Conservation (phyloP, 2,113 vertebrate species). For the Ceyx melanurus region DNA sequence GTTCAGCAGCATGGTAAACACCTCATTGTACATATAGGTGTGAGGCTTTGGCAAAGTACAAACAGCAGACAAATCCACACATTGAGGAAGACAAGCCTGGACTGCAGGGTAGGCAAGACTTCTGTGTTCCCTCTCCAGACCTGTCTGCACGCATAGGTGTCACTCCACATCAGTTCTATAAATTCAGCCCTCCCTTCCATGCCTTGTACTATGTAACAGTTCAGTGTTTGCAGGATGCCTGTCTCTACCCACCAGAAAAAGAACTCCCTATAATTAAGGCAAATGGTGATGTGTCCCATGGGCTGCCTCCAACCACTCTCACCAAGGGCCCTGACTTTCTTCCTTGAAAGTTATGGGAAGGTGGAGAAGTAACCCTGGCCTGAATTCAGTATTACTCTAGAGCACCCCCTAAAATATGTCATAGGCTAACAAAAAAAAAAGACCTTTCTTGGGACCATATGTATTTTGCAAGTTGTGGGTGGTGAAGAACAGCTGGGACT, state of each 20-base stretch:
- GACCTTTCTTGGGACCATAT: neutral
- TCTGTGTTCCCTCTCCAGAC: neutral
- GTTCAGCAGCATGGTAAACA: neutral
- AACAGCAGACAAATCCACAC: neutral
- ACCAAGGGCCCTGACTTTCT: neutral
- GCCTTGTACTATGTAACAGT: neutral
- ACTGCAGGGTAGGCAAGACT: neutral
- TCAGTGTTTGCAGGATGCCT: neutral
- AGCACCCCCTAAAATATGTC: neutral
- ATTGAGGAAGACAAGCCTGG: neutral
- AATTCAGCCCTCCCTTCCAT: neutral
- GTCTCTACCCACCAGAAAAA: neutral
- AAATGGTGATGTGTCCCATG: neutral
- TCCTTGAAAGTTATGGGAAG: neutral
- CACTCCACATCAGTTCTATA: neutral
- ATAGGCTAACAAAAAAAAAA: neutral
- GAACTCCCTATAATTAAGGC: neutral
- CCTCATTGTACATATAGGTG: fast-evolving
- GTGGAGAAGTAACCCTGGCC: neutral
- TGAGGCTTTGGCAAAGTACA: neutral
- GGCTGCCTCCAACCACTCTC: neutral
- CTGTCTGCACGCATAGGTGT: neutral
- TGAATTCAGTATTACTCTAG: neutral
- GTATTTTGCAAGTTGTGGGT: neutral
- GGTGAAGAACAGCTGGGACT: neutral